phyloP scores from a whole-genome alignment of 2,888 invertebrate species.

The Diachrysia chrysitis region DNA sequence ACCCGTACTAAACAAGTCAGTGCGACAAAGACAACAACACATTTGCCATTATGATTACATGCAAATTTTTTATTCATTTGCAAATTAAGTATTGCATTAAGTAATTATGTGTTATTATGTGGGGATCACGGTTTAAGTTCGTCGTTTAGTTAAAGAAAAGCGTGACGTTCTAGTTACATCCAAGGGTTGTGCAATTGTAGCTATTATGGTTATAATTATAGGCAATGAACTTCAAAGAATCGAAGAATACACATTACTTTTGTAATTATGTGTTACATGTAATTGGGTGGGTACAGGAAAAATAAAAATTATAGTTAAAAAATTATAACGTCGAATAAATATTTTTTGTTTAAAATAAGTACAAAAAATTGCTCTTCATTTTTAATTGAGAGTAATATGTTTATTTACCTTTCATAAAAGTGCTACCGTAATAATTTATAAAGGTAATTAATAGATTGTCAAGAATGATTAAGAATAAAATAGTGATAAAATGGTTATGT shows the following conservation, averaged over 20 bases:
- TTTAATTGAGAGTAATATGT: slow-evolving; percentile 15
- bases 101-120: slow-evolving; percentile 85
- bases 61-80: slow-evolving; percentile 87
- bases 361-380: not conserved
- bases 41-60: slow-evolving; percentile 80
- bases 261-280: slow-evolving; percentile 29
- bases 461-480: not conserved
- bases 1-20: slow-evolving; percentile 54
- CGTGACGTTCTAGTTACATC: slow-evolving; percentile 66
- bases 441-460: slow-evolving; percentile 12
- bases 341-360: not conserved
- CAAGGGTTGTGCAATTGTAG: slow-evolving; percentile 57
- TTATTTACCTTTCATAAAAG: slow-evolving; percentile 32
- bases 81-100: slow-evolving; percentile 84
- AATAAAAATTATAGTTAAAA: not conserved
- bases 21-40: slow-evolving; percentile 69
- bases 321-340: not conserved
- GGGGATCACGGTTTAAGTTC: slow-evolving; percentile 68
- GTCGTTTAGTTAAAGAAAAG: slow-evolving; percentile 63
- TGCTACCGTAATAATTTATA: slow-evolving; percentile 7
- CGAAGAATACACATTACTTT: slow-evolving; percentile 38
- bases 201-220: slow-evolving; percentile 46
- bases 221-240: slow-evolving; percentile 42
- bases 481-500: not conserved
- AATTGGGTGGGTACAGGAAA: slow-evolving; percentile 21